Percentiles rank a stretch among this genome's conserved stretches.
phyloP scores from a whole-genome alignment of 1,140 invertebrate genomes.

The Pseudomyrmex dendroicus region DNA sequence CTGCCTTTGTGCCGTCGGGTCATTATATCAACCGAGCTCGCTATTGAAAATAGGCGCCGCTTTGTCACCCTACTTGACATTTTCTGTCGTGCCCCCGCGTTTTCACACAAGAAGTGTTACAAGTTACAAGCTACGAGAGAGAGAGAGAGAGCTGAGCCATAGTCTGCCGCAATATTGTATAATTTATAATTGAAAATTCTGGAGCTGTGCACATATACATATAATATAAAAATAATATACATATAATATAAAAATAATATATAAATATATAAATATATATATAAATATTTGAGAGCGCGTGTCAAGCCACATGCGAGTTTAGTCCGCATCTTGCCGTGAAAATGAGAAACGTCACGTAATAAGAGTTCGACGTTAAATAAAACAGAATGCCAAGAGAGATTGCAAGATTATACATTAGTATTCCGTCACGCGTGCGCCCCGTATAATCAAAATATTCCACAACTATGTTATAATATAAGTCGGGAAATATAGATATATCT shows the following conservation, averaged over 20 bases:
- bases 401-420: too few species aligned
- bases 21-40: conserved; percentile 56
- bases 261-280: too few species aligned
- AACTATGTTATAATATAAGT: conserved; percentile 1
- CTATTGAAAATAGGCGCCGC: conserved; percentile 37
- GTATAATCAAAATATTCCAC: conserved; percentile 6
- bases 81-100: conserved; percentile 31
- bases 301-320: too few species aligned
- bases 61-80: conserved; percentile 48
- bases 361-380: too few species aligned
- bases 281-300: too few species aligned
- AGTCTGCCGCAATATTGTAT: not conserved
- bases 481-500: not conserved
- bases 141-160: too few species aligned
- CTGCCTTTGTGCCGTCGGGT: conserved; percentile 10
- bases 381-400: not conserved
- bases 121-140: not conserved
- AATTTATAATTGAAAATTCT: conserved; percentile 26
- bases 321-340: too few species aligned
- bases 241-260: not conserved
- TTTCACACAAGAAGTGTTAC: conserved; percentile 8
- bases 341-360: too few species aligned
- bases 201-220: too few species aligned
- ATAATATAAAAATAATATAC: too few species aligned
- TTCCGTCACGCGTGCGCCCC: not conserved